Conservation (phyloP, 1,140 invertebrate species). For the Cryptotermes secundus region DNA sequence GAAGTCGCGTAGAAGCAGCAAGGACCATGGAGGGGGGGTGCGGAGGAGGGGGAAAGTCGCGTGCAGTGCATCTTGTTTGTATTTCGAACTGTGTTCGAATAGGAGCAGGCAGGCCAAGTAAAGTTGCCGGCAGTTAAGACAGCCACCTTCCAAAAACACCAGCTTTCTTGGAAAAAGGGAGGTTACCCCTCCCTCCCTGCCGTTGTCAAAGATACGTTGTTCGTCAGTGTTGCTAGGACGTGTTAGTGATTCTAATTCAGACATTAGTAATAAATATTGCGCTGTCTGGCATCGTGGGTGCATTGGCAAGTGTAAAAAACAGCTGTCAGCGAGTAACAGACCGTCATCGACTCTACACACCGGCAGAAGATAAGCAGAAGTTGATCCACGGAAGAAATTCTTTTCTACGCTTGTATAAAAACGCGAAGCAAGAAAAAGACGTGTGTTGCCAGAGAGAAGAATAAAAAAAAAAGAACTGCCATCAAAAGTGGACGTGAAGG, state of each 20-base stretch:
- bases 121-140: slow-evolving; percentile 14
- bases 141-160: neutral
- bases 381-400: neutral
- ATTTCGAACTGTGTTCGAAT: slow-evolving; percentile 23
- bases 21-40: neutral
- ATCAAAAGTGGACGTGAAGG: slow-evolving; percentile 2
- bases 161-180: neutral
- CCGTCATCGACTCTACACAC: neutral
- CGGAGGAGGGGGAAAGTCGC: slow-evolving; percentile 3
- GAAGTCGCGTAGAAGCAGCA: slow-evolving; percentile 16
- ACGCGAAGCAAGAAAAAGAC: neutral
- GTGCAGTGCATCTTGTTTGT: slow-evolving; percentile 25
- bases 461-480: slow-evolving; percentile 12
- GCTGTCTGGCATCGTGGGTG: neutral
- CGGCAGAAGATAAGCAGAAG: neutral
- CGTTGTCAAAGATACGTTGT: neutral
- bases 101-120: neutral
- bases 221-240: neutral
- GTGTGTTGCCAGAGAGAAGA: neutral
- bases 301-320: slow-evolving; percentile 1
- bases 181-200: neutral
- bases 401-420: neutral
- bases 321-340: neutral
- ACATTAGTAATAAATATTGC: neutral
- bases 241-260: neutral